phyloP scores from a whole-genome alignment of 2,113 vertebrate species.

The Choloepus hoffmanni region DNA sequence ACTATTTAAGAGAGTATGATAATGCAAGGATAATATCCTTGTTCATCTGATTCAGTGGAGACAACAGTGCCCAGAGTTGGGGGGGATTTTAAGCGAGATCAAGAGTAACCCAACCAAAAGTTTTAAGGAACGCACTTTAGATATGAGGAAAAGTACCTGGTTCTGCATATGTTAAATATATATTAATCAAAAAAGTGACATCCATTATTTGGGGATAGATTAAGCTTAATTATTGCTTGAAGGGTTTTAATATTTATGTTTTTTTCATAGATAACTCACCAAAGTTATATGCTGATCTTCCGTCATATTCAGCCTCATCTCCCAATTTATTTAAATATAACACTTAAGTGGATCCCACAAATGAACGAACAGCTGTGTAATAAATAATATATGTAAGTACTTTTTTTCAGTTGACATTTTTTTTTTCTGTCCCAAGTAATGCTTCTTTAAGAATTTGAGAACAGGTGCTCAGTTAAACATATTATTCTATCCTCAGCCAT shows the following conservation, averaged over 20 bases:
- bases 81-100: neutral
- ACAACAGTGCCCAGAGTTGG: neutral
- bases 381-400: conserved; percentile 9
- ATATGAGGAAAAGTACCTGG: neutral
- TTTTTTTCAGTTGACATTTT: conserved; percentile 17
- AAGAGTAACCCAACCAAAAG: neutral
- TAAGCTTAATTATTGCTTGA: neutral
- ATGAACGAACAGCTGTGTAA: neutral
- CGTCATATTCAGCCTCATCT: neutral
- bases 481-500: neutral
- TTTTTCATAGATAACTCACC: conserved; percentile 5
- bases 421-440: neutral
- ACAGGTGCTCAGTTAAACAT: conserved; percentile 35
- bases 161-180: neutral
- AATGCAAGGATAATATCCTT: neutral
- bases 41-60: neutral
- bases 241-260: neutral
- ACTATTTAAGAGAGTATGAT: neutral
- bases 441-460: conserved; percentile 34
- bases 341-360: conserved; percentile 34
- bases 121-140: neutral
- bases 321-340: conserved; percentile 12
- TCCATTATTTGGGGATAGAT: too few species aligned
- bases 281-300: neutral
- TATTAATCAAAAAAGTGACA: neutral